Conservation (phyloP, 2,888 invertebrate species). For the Tipula lateralis region DNA sequence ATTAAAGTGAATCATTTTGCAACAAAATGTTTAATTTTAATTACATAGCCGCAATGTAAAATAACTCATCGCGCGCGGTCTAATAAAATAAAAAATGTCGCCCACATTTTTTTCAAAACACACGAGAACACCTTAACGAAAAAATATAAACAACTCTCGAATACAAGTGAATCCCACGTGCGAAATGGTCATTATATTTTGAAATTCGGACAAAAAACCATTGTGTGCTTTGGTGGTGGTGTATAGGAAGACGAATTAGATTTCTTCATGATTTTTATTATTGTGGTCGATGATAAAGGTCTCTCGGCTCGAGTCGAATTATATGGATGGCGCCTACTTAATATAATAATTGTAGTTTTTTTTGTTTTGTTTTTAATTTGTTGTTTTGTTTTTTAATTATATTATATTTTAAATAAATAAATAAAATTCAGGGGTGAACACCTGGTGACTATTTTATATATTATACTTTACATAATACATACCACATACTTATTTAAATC, state of each 20-base stretch:
- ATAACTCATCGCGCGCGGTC: slow-evolving; percentile 15
- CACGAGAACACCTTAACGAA: background rate
- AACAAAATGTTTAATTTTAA: background rate
- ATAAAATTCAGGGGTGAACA: background rate
- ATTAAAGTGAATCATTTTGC: slow-evolving; percentile 11
- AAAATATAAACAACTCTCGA: background rate
- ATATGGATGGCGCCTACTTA: slow-evolving; percentile 24
- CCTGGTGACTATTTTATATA: background rate
- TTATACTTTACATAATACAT: background rate
- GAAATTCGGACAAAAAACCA: slow-evolving; percentile 7
- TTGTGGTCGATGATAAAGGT: slow-evolving; percentile 11
- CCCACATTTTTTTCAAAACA: background rate
- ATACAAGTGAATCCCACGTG: slow-evolving; percentile 19
- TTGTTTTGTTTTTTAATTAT: background rate
- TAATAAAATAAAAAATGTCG: background rate
- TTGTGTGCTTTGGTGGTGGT: background rate
- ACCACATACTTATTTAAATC: background rate
- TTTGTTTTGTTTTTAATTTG: slow-evolving; percentile 14
- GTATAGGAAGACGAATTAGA: slow-evolving; percentile 5
- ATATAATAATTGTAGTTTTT: background rate
- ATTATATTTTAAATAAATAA: background rate
- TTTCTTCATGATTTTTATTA: background rate
- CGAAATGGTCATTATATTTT: slow-evolving; percentile 24
- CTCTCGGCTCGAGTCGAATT: background rate
- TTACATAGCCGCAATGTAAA: background rate